These are phyloP conservation scores for Torymus texanus DNA, from an alignment of 2,888 invertebrate species.

Conservation along the genomic window DNA sequence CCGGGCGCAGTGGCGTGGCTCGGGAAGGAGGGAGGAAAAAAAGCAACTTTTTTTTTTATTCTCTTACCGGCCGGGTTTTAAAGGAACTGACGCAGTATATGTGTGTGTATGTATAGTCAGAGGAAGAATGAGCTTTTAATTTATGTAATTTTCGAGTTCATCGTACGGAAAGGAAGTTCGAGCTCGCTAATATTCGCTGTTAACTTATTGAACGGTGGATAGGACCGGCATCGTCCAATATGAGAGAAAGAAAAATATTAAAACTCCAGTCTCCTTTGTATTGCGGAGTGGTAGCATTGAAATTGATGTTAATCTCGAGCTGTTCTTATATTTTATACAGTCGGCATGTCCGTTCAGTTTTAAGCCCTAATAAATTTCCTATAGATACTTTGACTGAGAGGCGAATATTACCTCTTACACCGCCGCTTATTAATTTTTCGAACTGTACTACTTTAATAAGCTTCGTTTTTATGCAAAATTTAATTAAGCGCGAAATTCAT, in stretches of 20 bases:
- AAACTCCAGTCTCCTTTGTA: constrained; percentile 10
- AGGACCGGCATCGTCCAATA: not conserved
- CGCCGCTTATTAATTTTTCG: not conserved
- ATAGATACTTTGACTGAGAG: constrained; percentile 21
- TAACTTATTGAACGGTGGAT: too few species aligned
- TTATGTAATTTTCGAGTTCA: not conserved
- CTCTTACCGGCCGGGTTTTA: constrained; percentile 5
- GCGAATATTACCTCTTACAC: constrained; percentile 2
- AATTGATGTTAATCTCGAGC: constrained; percentile 23
- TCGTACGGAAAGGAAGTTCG: not conserved
- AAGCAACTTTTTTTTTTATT: not conserved
- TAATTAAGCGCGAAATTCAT: too few species aligned
- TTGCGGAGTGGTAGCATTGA: constrained; percentile 1
- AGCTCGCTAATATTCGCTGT: too few species aligned
- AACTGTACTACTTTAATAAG: too few species aligned
- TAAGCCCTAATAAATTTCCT: constrained; percentile 17
- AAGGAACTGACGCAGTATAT: not conserved
- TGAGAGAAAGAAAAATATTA: not conserved
- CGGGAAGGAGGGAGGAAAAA: not conserved
- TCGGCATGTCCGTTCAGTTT: not conserved
- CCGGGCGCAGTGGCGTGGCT: not conserved
- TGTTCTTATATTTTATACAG: constrained; percentile 18
- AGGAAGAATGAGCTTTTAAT: not conserved
- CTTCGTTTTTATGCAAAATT: too few species aligned
- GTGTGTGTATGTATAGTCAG: not conserved